phyloP scores from a whole-genome alignment of 1,140 invertebrate species.

The Saccostrea cuccullata region DNA sequence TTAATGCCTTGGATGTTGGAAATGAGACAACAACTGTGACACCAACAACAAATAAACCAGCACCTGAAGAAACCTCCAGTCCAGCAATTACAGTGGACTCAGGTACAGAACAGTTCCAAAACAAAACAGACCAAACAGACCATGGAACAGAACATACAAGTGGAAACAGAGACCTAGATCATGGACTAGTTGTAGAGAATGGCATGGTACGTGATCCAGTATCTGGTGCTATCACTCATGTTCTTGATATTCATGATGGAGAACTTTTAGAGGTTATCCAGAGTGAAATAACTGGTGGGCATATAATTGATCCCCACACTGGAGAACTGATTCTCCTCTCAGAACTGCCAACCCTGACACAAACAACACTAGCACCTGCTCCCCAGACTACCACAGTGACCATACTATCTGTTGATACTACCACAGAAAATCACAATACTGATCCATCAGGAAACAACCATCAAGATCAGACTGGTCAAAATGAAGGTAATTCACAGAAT shows the following conservation, averaged over 20 bases:
- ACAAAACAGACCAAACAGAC: not conserved
- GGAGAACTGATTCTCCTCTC: slow-evolving; percentile 8
- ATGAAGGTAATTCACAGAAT: not conserved
- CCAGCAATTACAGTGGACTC: not conserved
- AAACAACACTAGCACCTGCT: not conserved
- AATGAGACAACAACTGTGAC: not conserved
- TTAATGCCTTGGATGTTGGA: not conserved
- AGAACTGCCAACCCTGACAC: not conserved
- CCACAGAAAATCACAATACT: not conserved
- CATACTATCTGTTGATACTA: not conserved
- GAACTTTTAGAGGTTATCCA: slow-evolving; percentile 14
- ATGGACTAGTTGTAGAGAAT: slow-evolving; percentile 14
- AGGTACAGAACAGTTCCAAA: not conserved
- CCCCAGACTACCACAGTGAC: not conserved
- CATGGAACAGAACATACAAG: not conserved
- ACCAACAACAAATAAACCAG: not conserved
- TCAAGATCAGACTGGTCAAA: not conserved
- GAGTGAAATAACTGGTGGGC: slow-evolving; percentile 21
- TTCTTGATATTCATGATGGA: slow-evolving; percentile 14
- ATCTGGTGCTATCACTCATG: slow-evolving; percentile 13
- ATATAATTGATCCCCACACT: slow-evolving; percentile 32
- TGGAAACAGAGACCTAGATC: not conserved
- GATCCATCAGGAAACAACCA: not conserved
- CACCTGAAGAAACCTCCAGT: not conserved
- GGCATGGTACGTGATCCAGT: not conserved